These are phyloP conservation scores for Otis tarda DNA, from an alignment of 2,113 vertebrate species.

Conservation along the genomic window DNA sequence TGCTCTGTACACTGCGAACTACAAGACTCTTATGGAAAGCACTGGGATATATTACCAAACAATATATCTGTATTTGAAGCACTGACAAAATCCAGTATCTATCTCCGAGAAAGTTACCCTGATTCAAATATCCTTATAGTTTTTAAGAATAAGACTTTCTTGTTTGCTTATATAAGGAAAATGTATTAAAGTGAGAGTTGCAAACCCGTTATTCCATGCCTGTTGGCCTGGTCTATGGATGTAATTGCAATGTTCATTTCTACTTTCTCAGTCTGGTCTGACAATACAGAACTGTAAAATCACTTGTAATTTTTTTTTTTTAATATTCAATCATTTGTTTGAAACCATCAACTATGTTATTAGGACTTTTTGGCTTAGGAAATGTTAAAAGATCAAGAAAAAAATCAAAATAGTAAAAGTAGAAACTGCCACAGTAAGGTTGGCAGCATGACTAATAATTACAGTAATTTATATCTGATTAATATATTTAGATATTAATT, in stretches of 20 bases:
- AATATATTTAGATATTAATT: neutral
- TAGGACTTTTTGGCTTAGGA: neutral
- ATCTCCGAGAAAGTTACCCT: neutral
- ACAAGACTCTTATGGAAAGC: neutral
- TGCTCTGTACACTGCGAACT: neutral
- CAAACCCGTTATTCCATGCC: neutral
- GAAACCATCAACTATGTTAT: neutral
- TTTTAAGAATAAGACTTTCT: neutral
- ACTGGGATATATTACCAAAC: neutral
- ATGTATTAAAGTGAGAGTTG: neutral
- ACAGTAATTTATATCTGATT: neutral
- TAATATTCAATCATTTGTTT: neutral
- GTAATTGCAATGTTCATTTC: neutral
- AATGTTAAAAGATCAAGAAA: neutral
- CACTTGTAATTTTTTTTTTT: neutral
- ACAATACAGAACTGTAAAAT: neutral
- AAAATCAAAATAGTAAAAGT: neutral
- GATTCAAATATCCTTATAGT: neutral
- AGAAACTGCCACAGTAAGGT: neutral
- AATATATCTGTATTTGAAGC: neutral
- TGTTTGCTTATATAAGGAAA: neutral
- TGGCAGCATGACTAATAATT: neutral
- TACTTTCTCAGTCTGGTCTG: neutral
- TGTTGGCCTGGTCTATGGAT: accelerated
- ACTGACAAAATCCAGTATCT: neutral